A percentile compares a stretch with the other conserved stretches of the same genome.
These are phyloP conservation scores for Octomys mimax DNA, from an alignment of 2,797 vertebrate species.

Conservation along the genomic window DNA sequence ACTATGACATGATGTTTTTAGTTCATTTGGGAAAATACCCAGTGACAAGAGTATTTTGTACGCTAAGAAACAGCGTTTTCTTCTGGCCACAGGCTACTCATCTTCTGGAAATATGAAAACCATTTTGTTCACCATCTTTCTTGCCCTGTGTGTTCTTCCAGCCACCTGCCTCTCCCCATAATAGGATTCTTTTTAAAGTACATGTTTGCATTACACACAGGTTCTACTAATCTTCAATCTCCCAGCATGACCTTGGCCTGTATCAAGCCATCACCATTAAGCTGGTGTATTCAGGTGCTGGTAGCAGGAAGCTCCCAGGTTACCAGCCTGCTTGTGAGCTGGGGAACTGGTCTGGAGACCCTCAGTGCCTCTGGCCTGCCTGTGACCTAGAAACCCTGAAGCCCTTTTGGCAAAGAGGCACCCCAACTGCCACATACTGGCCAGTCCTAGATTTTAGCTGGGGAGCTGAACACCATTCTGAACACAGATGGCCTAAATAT, in stretches of 20 bases:
- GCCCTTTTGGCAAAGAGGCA: not conserved
- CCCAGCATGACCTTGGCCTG: not conserved
- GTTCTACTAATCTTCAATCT: not conserved
- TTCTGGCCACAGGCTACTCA: not conserved
- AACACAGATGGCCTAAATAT: not conserved
- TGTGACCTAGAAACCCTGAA: not conserved
- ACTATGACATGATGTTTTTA: too few species aligned
- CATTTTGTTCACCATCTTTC: not conserved
- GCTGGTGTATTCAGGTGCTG: not conserved
- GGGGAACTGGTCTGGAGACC: not conserved
- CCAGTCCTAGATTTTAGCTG: not conserved
- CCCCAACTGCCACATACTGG: not conserved
- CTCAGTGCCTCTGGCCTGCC: not conserved
- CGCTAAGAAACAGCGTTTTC: not conserved
- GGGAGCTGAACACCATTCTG: not conserved
- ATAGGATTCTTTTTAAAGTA: not conserved
- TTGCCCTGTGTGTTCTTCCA: not conserved
- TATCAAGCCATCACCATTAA: not conserved
- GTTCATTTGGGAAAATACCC: too few species aligned
- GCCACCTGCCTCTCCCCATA: not conserved
- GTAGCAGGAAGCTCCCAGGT: not conserved
- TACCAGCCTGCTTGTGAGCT: not conserved
- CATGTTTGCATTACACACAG: not conserved
- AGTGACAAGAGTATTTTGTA: not conserved
- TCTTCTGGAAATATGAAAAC: not conserved